These are phyloP conservation scores for Cecidostiba fungosa DNA, from an alignment of 2,888 invertebrate species.

Conservation along the genomic window DNA sequence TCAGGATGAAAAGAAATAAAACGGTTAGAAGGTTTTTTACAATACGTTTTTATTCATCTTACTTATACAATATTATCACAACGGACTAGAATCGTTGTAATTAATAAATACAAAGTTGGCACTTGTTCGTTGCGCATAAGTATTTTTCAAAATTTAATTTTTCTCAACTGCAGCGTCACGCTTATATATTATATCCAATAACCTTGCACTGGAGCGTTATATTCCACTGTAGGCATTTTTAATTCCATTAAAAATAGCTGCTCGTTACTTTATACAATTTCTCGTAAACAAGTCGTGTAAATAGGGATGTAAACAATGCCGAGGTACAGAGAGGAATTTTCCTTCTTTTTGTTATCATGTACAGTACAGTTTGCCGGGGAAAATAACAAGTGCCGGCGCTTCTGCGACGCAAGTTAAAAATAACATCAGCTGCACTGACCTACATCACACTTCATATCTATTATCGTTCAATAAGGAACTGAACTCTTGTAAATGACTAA, in stretches of 20 bases:
- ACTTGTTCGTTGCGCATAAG: background rate
- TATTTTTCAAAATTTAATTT: background rate
- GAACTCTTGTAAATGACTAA: background rate
- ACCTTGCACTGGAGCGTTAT: background rate
- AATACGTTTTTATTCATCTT: background rate
- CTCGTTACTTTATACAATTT: background rate
- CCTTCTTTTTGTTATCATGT: background rate
- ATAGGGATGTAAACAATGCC: background rate
- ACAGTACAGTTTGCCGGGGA: background rate
- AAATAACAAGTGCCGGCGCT: background rate
- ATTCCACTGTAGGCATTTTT: background rate
- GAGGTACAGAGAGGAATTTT: background rate
- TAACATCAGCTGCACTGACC: conserved; percentile 29
- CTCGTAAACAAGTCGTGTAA: background rate
- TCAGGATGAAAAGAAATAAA: too few relatives aligned
- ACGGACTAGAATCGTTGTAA: background rate
- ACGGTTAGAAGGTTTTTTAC: background rate
- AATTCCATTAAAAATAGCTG: background rate
- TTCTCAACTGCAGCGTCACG: background rate
- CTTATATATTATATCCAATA: too few relatives aligned
- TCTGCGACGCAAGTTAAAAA: conserved; percentile 20
- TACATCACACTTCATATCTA: conserved; percentile 22
- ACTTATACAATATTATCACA: background rate
- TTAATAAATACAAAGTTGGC: background rate
- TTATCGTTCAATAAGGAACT: background rate